Evolutionary conservation across 2,888 invertebrate genomes (phyloP), one percentile per base, ranked within the genome.

Genomic region (Beris morrisii): DNA sequence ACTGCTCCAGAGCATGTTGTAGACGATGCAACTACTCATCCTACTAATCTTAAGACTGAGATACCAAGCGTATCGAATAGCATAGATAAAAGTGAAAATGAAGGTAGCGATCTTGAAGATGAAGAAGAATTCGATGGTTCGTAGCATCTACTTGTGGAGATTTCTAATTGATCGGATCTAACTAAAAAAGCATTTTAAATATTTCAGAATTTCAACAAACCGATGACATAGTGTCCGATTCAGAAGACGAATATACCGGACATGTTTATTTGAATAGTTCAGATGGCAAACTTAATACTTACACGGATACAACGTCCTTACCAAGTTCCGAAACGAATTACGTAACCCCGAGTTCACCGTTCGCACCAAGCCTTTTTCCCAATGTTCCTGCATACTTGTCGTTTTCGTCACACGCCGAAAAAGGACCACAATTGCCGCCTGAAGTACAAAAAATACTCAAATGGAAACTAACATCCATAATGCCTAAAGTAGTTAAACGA

Each of bases 401-500:
- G 73, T 95, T 95, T 78, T 86, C 87, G 57, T 82, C 85, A 11
- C 88, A 89, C 75, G 88, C 88, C 69, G 83, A 86, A 63, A 82
- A 84, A 78, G 86, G 82, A 3, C 82, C 83, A 2, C 74, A 78
- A 59, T 78, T 92, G 72, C 95, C 96, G 0, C 77, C 84, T 53
- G 86, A 89, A 4, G 84, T 93, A 72, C 85, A 88, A 72, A 90
- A 89, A 73, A 87, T 91, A 70, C 84, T 99, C 64, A 95, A 95
- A 77, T 99, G 98, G 98, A 92, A 94, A 76, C 83, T 97, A 64
- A 96, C 95, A 72, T 91, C 93, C 0, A 95, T 98, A 58, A 97
- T 98, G 52, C 98, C 98, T 0, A 87, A 93, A 74, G 89, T 98
- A 44, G 95, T 99, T 56, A 89, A 94, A 75, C 89, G 92, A 74